Evolutionary conservation across 1,140 invertebrate species (phyloP), one percentile per base, ranked within the genome.

Genomic region (Prorops nasuta): DNA sequence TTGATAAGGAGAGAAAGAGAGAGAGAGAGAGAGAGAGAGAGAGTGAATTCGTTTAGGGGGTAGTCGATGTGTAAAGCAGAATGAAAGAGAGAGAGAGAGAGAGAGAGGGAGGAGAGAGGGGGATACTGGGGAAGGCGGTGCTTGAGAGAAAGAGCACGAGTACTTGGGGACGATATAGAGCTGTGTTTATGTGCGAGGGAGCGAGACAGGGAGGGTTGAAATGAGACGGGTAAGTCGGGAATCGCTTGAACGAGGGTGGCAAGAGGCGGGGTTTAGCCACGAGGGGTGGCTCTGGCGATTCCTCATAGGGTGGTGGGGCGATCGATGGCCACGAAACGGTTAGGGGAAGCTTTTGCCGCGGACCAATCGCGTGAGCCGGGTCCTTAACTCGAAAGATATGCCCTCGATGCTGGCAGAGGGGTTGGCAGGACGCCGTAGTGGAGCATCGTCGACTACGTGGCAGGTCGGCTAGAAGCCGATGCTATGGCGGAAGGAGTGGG

Each of bases 311-410:
- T 51, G 58, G 44, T 47, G 58, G 39, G 16, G 40, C 64, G 69
- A 69, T 72, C 72, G 69, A 73, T 74, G 69, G 64, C 38, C 56
- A 43, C 56, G 37, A 51, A 54, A 57, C 49, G 49, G 54, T 51
- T 63, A 58, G 57, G 72, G 66, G 68, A 67, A 67, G 64, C 49
- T 62, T 60, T 58, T 49, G 51, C 16, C 35, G 44, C 41, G 50
- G 47, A 56, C 66, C 69, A 74, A 76, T 75, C 56, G 57, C 58
- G 31, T 44, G 51, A 42, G 40, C 44, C 50, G 54, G 43, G 41
- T 66, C 62, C 64, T 71, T 67, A 71, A 71, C 64, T 71, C 65
- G 53, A 51, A 66, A 60, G 69, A 73, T 60, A 62, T 64, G 14
- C 15, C 16, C 38, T 19, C 18, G 6, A 39, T 20, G 20, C 4